Percentiles rank a stretch among this genome's conserved stretches.
Conservation (phyloP, 2,888 invertebrate species). For the Phengaris arion region DNA sequence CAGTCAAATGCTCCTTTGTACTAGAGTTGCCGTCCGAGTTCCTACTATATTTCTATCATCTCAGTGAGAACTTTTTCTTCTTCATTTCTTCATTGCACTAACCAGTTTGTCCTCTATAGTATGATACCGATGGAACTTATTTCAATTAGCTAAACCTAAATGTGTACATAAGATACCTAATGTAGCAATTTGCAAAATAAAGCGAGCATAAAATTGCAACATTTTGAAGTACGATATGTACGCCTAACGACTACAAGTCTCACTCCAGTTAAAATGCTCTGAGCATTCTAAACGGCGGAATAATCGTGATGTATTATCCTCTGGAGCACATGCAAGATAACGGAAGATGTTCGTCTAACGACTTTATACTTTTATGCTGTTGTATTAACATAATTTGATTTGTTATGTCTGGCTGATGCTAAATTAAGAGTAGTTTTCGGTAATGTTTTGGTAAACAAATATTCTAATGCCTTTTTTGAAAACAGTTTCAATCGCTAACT, state of each 20-base stretch:
- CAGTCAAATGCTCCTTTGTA: too few species aligned
- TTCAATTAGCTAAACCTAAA: background rate
- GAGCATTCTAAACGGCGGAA: conserved; percentile 58
- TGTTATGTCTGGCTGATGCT: background rate
- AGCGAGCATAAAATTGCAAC: conserved; percentile 29
- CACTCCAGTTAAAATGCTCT: conserved; percentile 53
- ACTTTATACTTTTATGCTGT: conserved; percentile 34
- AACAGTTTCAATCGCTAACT: too few species aligned
- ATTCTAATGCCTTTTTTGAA: background rate
- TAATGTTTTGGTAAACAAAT: background rate
- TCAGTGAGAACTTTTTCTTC: too few species aligned
- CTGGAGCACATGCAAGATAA: conserved; percentile 46
- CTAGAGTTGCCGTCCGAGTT: too few species aligned
- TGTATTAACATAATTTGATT: conserved; percentile 23
- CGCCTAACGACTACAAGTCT: conserved; percentile 60
- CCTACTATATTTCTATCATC: too few species aligned
- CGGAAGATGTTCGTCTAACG: conserved; percentile 42
- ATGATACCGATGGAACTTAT: too few species aligned
- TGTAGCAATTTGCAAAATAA: conserved; percentile 31
- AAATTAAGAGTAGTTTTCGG: background rate
- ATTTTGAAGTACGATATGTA: conserved; percentile 53
- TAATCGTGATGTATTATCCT: conserved; percentile 62
- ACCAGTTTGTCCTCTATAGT: too few species aligned
- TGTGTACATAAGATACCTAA: conserved; percentile 8
- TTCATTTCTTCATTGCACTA: too few species aligned